Evolutionary conservation across 2,113 vertebrate species (phyloP).

Genomic region (Perca fluviatilis): DNA sequence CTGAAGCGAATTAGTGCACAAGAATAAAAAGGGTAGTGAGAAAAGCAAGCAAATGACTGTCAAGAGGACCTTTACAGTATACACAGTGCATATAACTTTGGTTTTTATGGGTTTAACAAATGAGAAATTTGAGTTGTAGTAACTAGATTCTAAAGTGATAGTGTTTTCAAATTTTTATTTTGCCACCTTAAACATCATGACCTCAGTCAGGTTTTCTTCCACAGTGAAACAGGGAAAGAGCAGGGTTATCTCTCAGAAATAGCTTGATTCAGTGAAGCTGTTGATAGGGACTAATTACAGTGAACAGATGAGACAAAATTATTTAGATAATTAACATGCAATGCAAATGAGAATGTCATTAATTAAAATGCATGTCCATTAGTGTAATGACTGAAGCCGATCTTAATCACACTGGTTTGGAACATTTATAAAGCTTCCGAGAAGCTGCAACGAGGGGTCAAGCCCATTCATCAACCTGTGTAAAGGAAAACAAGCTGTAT

Average conservation of each 20-base stretch:
- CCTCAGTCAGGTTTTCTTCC: constrained; percentile 29
- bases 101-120: not conserved
- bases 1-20: too few relatives aligned
- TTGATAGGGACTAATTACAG: constrained; percentile 75
- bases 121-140: not conserved
- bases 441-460: constrained; percentile 68
- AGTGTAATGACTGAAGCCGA: constrained; percentile 80
- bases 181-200: constrained; percentile 10
- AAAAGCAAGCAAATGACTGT: too few relatives aligned
- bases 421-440: constrained; percentile 75
- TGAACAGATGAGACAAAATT: constrained; percentile 75
- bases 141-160: not conserved
- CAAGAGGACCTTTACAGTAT: too few relatives aligned
- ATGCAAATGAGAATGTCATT: constrained; percentile 83
- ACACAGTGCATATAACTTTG: too few relatives aligned
- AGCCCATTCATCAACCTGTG: constrained; percentile 62
- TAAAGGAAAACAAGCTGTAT: constrained; percentile 38
- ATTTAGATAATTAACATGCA: constrained; percentile 83
- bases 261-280: constrained; percentile 61
- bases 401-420: constrained; percentile 75
- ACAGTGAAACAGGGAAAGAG: constrained; percentile 10
- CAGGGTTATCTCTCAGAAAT: constrained; percentile 56
- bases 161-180: not conserved
- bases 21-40: too few relatives aligned
- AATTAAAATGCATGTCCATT: constrained; percentile 85